Evolutionary conservation across 2,797 vertebrate genomes (phyloP), one percentile per base, ranked within the genome.

Genomic region (Onychomys torridus): DNA sequence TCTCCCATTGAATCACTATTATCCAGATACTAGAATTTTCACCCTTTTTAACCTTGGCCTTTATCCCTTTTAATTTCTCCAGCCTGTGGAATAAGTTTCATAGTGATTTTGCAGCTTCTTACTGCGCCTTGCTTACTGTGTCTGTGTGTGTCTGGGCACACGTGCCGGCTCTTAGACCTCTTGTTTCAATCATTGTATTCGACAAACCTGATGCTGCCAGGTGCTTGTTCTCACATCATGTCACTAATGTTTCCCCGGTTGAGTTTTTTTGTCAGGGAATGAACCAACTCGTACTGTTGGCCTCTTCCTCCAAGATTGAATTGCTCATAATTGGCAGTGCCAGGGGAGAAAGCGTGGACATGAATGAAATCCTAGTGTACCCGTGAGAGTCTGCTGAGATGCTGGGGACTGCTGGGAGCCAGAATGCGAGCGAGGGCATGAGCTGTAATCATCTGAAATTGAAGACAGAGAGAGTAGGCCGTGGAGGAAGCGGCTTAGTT

Each of bases 1-100:
- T 21, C 46, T 90, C 40, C 32, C 57, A 3, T 32, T n/a, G 34
- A 61, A 89, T 92, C 40, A 17, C 67, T 91, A 23, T 92, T 82
- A 81, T 67, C 46, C 78, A 19, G 79, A 61, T 84, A 29, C 17
- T 90, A 49, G 11, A 52, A 59, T 95, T 73, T 91, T 96, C 61
- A 83, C 16, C 5, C 49, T 63, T 83, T 14, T 13, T 78, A 46
- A 46, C 52, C 46, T 23, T 92, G 85, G 23, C 17, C 23, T 49
- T 37, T 73, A 69, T 27, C 16, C 81, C 55, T 83, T 76, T 69
- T 85, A 84, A 17, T 93, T 77, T 65, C 29, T 55, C 17, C 40
- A 82, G 40, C 21, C 21, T 93, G 61, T 95, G 49, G 8, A n/a
- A 75, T 40, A 90, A 85, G 40, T 87, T 79, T 86, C 23, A 55